A percentile compares a stretch with the other conserved stretches of the same genome.
Conservation (phyloP, 2,113 vertebrate species). For the Megaceryle torquata region DNA sequence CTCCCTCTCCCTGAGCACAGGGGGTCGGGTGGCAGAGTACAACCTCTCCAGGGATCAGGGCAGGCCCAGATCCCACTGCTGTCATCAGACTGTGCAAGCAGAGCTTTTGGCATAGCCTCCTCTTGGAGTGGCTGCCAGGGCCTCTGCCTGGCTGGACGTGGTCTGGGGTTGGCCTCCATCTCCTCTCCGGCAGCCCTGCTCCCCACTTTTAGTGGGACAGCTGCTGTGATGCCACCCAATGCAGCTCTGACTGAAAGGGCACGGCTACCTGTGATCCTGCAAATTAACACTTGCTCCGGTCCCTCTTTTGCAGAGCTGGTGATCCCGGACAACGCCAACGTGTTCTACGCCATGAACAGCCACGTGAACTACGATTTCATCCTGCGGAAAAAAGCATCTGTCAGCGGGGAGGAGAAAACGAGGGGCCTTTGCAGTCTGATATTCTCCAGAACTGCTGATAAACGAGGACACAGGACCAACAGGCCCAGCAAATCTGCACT, state of each 20-base stretch:
- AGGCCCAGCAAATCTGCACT: slow-evolving; percentile 84
- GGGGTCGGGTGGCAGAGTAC: neutral
- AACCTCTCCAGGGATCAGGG: neutral
- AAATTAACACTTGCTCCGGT: neutral
- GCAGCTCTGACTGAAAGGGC: neutral
- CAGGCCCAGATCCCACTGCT: too few species aligned
- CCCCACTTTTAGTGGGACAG: neutral
- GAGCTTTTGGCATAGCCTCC: neutral
- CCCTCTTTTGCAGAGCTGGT: slow-evolving; percentile 80
- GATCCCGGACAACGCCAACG: slow-evolving; percentile 88
- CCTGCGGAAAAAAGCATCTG: slow-evolving; percentile 77
- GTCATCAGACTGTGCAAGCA: fast-evolving
- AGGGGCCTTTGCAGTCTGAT: slow-evolving; percentile 80
- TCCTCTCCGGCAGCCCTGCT: neutral
- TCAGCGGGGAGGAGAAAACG: slow-evolving; percentile 66
- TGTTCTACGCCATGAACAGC: slow-evolving; percentile 96
- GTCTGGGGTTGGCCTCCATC: neutral
- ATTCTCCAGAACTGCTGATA: slow-evolving; percentile 75
- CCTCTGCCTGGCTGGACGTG: neutral
- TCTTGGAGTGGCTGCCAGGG: neutral
- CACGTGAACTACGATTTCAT: slow-evolving; percentile 90
- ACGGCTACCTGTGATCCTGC: fast-evolving
- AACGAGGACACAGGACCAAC: slow-evolving; percentile 77
- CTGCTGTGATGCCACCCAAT: fast-evolving
- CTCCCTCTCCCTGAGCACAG: neutral